Conservation (phyloP, 64 coral and sea anemone species). For the Platygyra sinensis region DNA sequence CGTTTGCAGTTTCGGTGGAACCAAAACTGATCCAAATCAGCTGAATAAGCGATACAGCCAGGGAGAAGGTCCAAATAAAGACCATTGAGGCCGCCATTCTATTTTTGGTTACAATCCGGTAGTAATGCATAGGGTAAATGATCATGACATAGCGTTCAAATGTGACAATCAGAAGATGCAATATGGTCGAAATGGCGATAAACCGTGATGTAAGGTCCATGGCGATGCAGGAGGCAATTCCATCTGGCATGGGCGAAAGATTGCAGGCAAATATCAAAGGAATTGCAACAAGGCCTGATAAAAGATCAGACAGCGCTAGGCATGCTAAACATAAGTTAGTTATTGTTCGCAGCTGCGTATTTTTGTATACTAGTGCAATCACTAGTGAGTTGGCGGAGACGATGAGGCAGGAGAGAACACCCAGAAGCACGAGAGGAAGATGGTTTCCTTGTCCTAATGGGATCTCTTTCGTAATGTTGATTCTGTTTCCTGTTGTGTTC, state of each 20-base stretch:
- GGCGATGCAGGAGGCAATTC: constrained; percentile 27
- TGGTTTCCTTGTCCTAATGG: background rate
- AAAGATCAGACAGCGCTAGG: constrained; percentile 66
- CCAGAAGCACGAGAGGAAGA: constrained; percentile 42
- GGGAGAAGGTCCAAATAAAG: constrained; percentile 61
- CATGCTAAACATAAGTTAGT: constrained; percentile 73
- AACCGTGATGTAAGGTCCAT: constrained; percentile 76
- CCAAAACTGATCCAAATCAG: constrained; percentile 49
- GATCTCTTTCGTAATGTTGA: background rate
- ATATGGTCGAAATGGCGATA: constrained; percentile 70
- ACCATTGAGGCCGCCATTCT: constrained; percentile 2
- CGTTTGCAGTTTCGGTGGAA: background rate
- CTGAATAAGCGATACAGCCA: constrained; percentile 47
- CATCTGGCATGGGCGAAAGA: background rate
- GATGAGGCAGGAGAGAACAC: constrained; percentile 33
- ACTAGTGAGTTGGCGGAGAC: constrained; percentile 50
- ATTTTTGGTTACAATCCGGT: constrained; percentile 41
- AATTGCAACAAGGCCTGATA: constrained; percentile 52
- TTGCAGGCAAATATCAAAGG: constrained; percentile 63
- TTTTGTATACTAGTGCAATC: constrained; percentile 49
- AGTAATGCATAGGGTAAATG: constrained; percentile 74
- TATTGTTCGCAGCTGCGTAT: constrained; percentile 56
- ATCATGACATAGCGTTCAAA: constrained; percentile 81
- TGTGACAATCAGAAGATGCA: constrained; percentile 70
- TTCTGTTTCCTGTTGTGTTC: background rate